Conservation (phyloP, 2,113 vertebrate genomes). For the Urocitellus parryii region DNA sequence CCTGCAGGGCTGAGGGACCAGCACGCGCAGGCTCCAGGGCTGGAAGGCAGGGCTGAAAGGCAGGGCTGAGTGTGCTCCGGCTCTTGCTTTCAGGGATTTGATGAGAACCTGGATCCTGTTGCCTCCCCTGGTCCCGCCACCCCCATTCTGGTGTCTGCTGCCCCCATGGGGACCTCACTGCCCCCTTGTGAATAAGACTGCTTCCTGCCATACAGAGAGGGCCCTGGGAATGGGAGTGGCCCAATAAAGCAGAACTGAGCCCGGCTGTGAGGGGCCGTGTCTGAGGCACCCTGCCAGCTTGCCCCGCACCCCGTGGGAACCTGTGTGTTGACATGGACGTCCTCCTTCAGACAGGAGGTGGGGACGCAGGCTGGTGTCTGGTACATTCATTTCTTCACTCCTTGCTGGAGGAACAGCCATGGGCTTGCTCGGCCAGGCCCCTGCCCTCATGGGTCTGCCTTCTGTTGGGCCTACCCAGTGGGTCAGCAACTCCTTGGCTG, state of each 20-base stretch:
- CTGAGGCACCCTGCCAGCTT: not conserved
- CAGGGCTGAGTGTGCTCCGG: fast-evolving
- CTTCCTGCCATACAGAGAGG: constrained; percentile 3
- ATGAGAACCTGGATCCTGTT: not conserved
- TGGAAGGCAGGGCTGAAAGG: not conserved
- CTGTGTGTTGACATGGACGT: not conserved
- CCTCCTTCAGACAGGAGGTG: no score
- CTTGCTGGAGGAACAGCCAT: not conserved
- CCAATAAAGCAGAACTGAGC: constrained; percentile 26
- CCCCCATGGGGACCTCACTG: not conserved
- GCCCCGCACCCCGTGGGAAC: not conserved
- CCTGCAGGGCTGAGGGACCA: fast-evolving
- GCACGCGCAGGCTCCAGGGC: not conserved
- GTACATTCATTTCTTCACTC: fast-evolving
- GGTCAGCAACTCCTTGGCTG: not conserved
- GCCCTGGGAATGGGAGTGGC: not conserved
- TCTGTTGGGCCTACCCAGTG: not conserved
- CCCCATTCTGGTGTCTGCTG: not conserved
- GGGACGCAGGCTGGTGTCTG: not conserved
- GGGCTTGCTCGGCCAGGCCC: fast-evolving
- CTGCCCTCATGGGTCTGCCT: fast-evolving
- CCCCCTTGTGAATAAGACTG: not conserved
- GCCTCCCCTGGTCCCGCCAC: not conserved
- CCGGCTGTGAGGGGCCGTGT: not conserved
- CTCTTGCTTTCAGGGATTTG: not conserved